These are phyloP conservation scores for Brachyopa scutellaris DNA, from an alignment of 2,888 invertebrate species.

Conservation along the genomic window DNA sequence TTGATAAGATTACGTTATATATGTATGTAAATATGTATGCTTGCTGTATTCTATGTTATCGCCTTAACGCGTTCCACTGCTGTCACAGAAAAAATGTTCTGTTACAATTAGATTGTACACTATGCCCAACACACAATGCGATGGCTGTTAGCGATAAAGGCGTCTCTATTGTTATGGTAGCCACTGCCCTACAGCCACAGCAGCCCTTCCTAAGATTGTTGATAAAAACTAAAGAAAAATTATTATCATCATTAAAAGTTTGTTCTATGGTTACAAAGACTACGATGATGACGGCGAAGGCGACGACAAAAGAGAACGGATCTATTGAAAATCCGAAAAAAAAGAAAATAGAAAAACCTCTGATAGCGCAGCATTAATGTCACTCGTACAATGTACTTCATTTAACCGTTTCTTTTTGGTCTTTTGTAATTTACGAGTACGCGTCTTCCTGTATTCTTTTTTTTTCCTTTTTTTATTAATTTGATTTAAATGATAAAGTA, in stretches of 20 bases:
- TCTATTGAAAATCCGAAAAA: not conserved
- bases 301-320: not conserved
- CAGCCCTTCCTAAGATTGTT: not conserved
- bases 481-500: not conserved
- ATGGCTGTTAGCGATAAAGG: slow-evolving; percentile 29
- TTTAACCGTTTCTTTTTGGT: not conserved
- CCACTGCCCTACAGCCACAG: not conserved
- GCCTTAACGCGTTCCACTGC: slow-evolving; percentile 13
- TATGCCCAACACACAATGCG: slow-evolving; percentile 13
- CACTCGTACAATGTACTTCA: not conserved
- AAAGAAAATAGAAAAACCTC: slow-evolving; percentile 1
- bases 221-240: slow-evolving; percentile 41
- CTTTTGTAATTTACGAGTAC: slow-evolving; percentile 5
- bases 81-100: slow-evolving; percentile 18
- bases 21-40: too few relatives aligned
- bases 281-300: slow-evolving; percentile 12
- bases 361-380: not conserved
- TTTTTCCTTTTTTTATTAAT: not conserved
- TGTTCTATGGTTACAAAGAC: slow-evolving; percentile 5
- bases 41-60: slow-evolving; percentile 43
- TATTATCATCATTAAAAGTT: slow-evolving; percentile 59
- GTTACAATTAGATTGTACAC: slow-evolving; percentile 15
- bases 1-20: slow-evolving; percentile 61
- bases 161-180: slow-evolving; percentile 42
- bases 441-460: not conserved